These are phyloP conservation scores for Aurelia sp. DNA, from an alignment of 30 jellyfish, hydroid and myxozoan genomes.

Conservation along the genomic window DNA sequence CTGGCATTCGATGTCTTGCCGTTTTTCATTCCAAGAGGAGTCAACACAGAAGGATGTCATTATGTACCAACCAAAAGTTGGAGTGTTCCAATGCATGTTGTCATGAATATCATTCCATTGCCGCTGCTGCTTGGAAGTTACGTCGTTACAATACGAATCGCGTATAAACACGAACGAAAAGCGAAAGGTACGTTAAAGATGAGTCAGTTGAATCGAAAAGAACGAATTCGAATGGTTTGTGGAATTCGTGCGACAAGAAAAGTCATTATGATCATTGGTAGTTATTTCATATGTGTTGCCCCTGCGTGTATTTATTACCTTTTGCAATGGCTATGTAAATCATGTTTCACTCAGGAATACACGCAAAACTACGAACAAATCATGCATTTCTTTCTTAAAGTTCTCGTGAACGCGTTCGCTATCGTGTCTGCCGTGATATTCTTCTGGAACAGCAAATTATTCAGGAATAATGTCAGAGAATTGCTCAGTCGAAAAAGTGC, in stretches of 20 bases:
- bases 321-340: conserved; percentile 70
- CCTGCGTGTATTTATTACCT: conserved; percentile 81
- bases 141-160: conserved; percentile 66
- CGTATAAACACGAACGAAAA: conserved; percentile 65
- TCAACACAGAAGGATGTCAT: conserved; percentile 33
- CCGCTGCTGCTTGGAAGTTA: conserved; percentile 67
- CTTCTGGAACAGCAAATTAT: conserved; percentile 78
- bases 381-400: conserved; percentile 66
- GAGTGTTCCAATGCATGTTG: conserved; percentile 78
- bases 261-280: conserved; percentile 71
- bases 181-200: background rate
- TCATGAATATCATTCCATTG: conserved; percentile 71
- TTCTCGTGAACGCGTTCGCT: conserved; percentile 73
- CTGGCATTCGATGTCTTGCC: conserved; percentile 80
- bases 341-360: conserved; percentile 58
- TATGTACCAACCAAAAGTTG: conserved; percentile 69
- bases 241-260: conserved; percentile 83
- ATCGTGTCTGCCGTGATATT: conserved; percentile 78
- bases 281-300: conserved; percentile 74
- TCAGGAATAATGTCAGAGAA: conserved; percentile 56
- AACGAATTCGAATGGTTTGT: conserved; percentile 30
- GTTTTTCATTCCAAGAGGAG: conserved; percentile 15
- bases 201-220: conserved; percentile 29
- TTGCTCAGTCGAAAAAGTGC: conserved; percentile 21
- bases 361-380: conserved; percentile 50